phyloP scores from a whole-genome alignment of 2,888 invertebrate species.

The Sinotaia quadrata region DNA sequence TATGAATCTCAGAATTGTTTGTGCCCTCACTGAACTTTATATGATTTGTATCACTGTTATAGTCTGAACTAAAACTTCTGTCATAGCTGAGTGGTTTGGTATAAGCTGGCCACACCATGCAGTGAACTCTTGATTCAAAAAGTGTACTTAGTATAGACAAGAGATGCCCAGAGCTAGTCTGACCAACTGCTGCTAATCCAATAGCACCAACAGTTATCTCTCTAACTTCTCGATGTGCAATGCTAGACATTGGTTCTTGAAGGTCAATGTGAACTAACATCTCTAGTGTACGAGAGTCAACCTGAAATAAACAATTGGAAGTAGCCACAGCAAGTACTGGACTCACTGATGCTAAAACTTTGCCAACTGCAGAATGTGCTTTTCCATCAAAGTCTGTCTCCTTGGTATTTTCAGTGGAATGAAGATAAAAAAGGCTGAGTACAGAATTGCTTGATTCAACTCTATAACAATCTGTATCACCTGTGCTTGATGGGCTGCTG shows the following conservation, averaged over 20 bases:
- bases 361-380: conserved; percentile 4
- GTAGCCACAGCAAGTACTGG: conserved; percentile 61
- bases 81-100: too few species aligned
- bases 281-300: conserved; percentile 63
- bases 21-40: neutral
- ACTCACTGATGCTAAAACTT: conserved; percentile 1
- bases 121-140: conserved; percentile 34
- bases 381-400: neutral
- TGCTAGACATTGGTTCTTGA: conserved; percentile 36
- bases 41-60: too few species aligned
- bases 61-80: too few species aligned
- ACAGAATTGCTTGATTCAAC: conserved; percentile 20
- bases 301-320: conserved; percentile 55
- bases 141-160: conserved; percentile 33
- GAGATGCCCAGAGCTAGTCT: neutral
- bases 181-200: conserved; percentile 25
- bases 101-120: conserved; percentile 27
- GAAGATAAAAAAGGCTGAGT: conserved; percentile 14
- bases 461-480: neutral
- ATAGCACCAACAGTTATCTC: conserved; percentile 20
- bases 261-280: conserved; percentile 47
- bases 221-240: neutral
- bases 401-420: neutral
- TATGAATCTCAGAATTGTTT: neutral
- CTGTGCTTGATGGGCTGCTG: neutral